Base-by-base conservation (phyloP, 1,140 invertebrate species). In the Charaxes varanes region DNA sequence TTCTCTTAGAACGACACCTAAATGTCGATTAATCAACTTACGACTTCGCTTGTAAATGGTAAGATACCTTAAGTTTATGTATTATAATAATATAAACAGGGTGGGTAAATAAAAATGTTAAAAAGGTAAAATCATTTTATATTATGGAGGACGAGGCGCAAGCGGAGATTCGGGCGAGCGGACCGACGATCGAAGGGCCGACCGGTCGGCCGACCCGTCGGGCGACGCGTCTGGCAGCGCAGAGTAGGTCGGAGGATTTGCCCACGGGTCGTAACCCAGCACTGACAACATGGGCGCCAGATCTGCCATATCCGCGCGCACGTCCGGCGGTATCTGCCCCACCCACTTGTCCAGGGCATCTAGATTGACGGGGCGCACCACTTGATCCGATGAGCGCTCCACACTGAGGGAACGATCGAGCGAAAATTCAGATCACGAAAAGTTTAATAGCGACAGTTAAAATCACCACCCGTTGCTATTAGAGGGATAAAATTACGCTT, bases 291-390 rank as follows among this genome's bases (percentile, higher is more conserved):
- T 97, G 21, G 96, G 96, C 36, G 96, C 96, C 51, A 97, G 90
- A 45, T 92, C 90, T 2, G 92, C 90, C 94, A 97, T 97, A 69
- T 97, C 94, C 46, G 87, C 86, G 17, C 96, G 89, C 13, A 98
- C 96, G 80, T 98, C 96, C 12, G 90, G 87, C 12, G 97, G 97
- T 67, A 99, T 92, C 53, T 93, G 87, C 19, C 94, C 96, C 19
- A 98, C 97, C 98, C 98, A 99, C 85, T 98, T 98, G 48, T 91
- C 91, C 28, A 99, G 84, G 4, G 97, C 97, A 83, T 99, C 97
- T 42, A 97, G 84, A 86, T 99, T 99, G 6, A 99, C 93, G 3
- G 98, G 97, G 76, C 98, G 98, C 69, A 99, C 96, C 33, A 99
- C 97, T 88, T 99, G 97, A 87, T 99, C 97, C 45, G 96, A 97